Evolutionary conservation across 2,113 vertebrate genomes (phyloP).

Genomic region (cat (Felis catus)): F.catus_Fca126_mat1.0 CM031422.1:87105001-87105500

Average conservation of each 20-base stretch:
- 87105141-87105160: too few relatives aligned
- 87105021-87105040: too few relatives aligned
- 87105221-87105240: too few relatives aligned
- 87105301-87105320: neutral
- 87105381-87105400: neutral
- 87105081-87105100: neutral
- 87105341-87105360: too few relatives aligned
- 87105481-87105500: neutral
- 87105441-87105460: neutral
- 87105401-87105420: neutral
- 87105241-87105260: too few relatives aligned
- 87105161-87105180: neutral
- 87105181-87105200: neutral
- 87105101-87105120: neutral
- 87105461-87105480: too few relatives aligned
- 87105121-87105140: neutral
- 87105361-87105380: neutral
- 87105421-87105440: fast-evolving
- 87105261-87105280: too few relatives aligned
- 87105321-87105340: too few relatives aligned
- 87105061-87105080: neutral
- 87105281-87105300: too few relatives aligned
- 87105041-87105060: neutral
- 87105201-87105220: too few relatives aligned
- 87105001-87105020: neutral